Percentiles rank a stretch among this genome's conserved stretches.
These are phyloP conservation scores for Galleria mellonella DNA, from an alignment of 1,140 invertebrate genomes.

Conservation along the genomic window DNA sequence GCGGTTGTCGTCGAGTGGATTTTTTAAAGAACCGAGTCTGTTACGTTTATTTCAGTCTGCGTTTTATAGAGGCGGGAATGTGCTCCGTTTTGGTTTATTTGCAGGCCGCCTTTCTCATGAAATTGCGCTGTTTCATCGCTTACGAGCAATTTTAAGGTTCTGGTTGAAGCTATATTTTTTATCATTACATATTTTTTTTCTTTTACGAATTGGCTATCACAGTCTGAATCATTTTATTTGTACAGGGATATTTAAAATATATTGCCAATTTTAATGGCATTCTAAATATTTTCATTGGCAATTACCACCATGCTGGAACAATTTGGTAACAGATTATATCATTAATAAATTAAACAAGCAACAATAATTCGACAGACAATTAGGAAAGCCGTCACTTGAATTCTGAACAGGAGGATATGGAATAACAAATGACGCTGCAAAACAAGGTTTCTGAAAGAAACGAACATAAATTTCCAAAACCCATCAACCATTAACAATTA, in stretches of 20 bases:
- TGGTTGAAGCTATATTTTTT: conserved; percentile 56
- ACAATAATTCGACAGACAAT: conserved; percentile 3
- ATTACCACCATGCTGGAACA: too few species aligned
- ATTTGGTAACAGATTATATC: neutral
- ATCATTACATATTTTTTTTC: conserved; percentile 51
- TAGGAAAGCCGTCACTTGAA: conserved; percentile 18
- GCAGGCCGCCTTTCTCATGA: conserved; percentile 59
- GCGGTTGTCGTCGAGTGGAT: conserved; percentile 53
- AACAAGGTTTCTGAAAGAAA: conserved; percentile 40
- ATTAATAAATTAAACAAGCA: neutral
- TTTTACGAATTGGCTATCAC: conserved; percentile 40
- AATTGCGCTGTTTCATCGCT: conserved; percentile 67
- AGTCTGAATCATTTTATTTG: conserved; percentile 29
- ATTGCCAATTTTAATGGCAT: neutral
- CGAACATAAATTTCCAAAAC: conserved; percentile 65
- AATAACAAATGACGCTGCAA: conserved; percentile 20
- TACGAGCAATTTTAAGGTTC: conserved; percentile 57
- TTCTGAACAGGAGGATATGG: conserved; percentile 25
- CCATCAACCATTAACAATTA: conserved; percentile 71
- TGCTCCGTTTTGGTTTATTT: conserved; percentile 64
- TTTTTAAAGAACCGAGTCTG: conserved; percentile 60
- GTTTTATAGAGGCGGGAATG: conserved; percentile 65
- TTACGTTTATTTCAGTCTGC: conserved; percentile 63
- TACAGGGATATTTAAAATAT: conserved; percentile 12
- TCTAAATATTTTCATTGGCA: too few species aligned